Base-by-base conservation (phyloP, 1,140 invertebrate species). In the Drosophila bocki region DNA sequence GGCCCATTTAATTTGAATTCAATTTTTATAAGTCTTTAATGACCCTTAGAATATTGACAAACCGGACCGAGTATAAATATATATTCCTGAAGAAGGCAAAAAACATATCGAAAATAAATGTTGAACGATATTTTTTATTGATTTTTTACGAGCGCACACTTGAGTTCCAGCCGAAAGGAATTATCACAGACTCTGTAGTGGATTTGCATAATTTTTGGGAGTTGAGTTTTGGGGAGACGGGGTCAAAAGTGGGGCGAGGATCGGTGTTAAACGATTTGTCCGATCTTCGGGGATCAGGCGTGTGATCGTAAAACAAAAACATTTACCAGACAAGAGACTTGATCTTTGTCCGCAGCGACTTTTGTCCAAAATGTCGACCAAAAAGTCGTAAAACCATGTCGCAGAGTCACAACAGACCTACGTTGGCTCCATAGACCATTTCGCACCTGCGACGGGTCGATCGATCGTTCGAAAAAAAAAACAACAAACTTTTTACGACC, bases 351-450 rank as follows among this genome's bases (percentile, higher is more conserved):
- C 44, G n/a, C 8, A 1, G 29, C 22, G 22, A 29, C 59, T 19
- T 44, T 60, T 68, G 63, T 17, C 47, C 32, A 44, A 80, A 75
- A 81, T 86, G 51, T 67, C 62, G 42, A 87, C 84, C 72, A 75
- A 79, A 79, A 53, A 79, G 81, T 88, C 85, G 78, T 88, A 79
- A 88, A 88, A 84, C 65, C 81, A 75, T 79, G 81, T 90, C 80
- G 64, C 48, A 68, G 61, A 71, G 53, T 47, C 39, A 63, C 44
- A 68, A 78, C 83, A 79, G 59, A 69, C 69, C 81, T 70, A 56
- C 29, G 35, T 6, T 26, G 8, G 62, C 60, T 69, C 67, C 61
- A 15, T 75, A 80, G 35, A 70, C 51, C 59, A 88, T 88, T 88
- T 88, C 81, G 84, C 84, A 88, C 84, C 84, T 88, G 78, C 41